These are phyloP conservation scores for Xiphophorus maculatus DNA, from an alignment of 2,113 vertebrate genomes.

Conservation along the genomic window DNA sequence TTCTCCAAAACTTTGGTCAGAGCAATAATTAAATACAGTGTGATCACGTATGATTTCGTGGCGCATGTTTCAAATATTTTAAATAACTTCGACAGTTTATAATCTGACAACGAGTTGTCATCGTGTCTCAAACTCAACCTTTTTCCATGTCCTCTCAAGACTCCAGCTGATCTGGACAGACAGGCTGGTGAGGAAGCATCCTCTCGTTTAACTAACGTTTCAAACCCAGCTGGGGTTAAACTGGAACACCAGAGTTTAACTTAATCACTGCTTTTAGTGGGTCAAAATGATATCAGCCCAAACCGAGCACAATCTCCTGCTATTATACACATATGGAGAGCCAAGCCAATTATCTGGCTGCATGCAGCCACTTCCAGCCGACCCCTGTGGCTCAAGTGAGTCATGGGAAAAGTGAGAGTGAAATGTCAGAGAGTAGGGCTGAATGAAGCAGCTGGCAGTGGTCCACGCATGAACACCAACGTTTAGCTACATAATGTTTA, in stretches of 20 bases:
- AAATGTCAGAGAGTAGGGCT: constrained; percentile 37
- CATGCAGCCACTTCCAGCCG: constrained; percentile 54
- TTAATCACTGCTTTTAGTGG: constrained; percentile 19
- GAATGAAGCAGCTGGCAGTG: constrained; percentile 27
- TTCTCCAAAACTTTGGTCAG: too few relatives aligned
- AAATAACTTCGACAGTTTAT: too few relatives aligned
- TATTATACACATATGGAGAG: constrained; percentile 33
- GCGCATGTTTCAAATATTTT: too few relatives aligned
- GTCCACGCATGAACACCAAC: constrained; percentile 11
- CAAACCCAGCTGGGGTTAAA: neutral
- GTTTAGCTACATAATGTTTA: too few relatives aligned
- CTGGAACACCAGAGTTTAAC: neutral
- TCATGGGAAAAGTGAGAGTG: constrained; percentile 65
- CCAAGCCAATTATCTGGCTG: constrained; percentile 63
- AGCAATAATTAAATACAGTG: too few relatives aligned
- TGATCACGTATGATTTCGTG: too few relatives aligned
- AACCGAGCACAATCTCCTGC: constrained; percentile 16
- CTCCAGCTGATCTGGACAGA: too few relatives aligned
- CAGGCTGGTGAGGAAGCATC: neutral
- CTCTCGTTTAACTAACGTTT: constrained; percentile 5
- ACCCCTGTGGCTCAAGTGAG: constrained; percentile 39
- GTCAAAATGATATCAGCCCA: constrained; percentile 38
- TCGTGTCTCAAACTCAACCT: neutral
- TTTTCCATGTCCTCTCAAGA: neutral
- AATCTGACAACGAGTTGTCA: too few relatives aligned